Base-by-base conservation (phyloP, 1,140 invertebrate species). In the Eupeodes corollae region DNA sequence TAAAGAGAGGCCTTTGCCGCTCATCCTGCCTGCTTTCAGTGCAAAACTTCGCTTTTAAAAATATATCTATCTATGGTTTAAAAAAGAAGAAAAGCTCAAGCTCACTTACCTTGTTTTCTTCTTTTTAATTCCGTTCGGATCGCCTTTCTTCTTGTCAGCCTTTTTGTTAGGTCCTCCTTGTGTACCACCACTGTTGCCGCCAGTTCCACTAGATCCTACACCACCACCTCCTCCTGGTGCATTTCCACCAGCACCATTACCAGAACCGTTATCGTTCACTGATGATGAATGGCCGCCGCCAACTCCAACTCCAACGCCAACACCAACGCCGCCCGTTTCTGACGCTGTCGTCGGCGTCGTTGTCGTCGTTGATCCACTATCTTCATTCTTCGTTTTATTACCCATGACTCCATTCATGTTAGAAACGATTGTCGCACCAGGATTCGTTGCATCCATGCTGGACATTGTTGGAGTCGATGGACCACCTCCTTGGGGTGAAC, bases 51-150 rank as follows among this genome's bases (percentile, higher is more conserved):
- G n/a, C n/a, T 26, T 26, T 8, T 26, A 26, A 5, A 26, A 5
- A 5, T 26, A 26, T 26, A 8, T 26, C 3, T 26, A 26, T 26
- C 21, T 8, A 26, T 26, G 3, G 8, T n/a, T n/a, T n/a, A n/a
- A n/a, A n/a, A n/a, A n/a, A n/a, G n/a, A n/a, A n/a, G n/a, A n/a
- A n/a, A n/a, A n/a, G n/a, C n/a, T n/a, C 34, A 26, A 26, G 21
- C 21, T 26, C 15, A 53, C 65, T 66, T 68, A 91, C 89, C 88
- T 86, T 18, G 89, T 93, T 74, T 93, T 92, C 70, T 93, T 93
- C 70, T 93, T 92, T 60, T 92, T 92, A 5, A 90, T 86, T 21
- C 86, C 84, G 61, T 88, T 89, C 55, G 86, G 88, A 53, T 87
- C 86, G 52, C 75, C 78, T 65, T 91, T 91, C 68, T 91, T 91